These are phyloP conservation scores for Trachymyrmex septentrionalis DNA, from an alignment of 1,140 invertebrate species.

Conservation along the genomic window DNA sequence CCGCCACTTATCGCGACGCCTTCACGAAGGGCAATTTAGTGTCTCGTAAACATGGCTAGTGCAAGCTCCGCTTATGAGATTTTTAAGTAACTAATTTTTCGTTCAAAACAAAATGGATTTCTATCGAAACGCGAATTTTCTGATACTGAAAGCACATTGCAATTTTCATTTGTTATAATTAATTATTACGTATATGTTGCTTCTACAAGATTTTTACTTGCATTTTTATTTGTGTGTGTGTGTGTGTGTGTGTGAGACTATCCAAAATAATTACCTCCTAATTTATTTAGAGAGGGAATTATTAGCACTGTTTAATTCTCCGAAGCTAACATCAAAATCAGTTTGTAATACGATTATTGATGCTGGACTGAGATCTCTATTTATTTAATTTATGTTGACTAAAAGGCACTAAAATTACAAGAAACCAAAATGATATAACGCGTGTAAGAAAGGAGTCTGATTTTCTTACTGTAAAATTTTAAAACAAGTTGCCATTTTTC, in stretches of 20 bases:
- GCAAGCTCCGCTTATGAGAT: not conserved
- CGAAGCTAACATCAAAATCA: too few relatives aligned
- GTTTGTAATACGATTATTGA: too few relatives aligned
- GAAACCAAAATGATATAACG: too few relatives aligned
- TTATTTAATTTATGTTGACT: too few relatives aligned
- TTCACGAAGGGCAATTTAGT: conserved; percentile 26
- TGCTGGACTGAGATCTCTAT: too few relatives aligned
- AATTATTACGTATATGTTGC: not conserved
- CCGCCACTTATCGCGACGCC: conserved; percentile 11
- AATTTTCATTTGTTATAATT: not conserved
- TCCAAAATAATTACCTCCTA: not conserved
- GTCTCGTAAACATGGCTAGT: conserved; percentile 9
- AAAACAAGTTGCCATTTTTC: too few relatives aligned
- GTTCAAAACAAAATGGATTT: not conserved
- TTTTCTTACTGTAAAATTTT: too few relatives aligned
- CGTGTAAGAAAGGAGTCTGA: too few relatives aligned
- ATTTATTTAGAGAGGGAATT: not conserved
- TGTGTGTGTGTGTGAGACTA: too few relatives aligned
- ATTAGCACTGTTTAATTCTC: not conserved
- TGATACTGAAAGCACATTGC: not conserved
- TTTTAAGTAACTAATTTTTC: conserved; percentile 11
- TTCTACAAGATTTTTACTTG: not conserved
- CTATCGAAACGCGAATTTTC: not conserved
- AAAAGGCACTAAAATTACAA: too few relatives aligned
- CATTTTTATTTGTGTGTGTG: not conserved